Percentiles rank a stretch among this genome's conserved stretches.
These are phyloP conservation scores for Drosophila tani DNA, from an alignment of 1,140 invertebrate species.

Conservation along the genomic window DNA sequence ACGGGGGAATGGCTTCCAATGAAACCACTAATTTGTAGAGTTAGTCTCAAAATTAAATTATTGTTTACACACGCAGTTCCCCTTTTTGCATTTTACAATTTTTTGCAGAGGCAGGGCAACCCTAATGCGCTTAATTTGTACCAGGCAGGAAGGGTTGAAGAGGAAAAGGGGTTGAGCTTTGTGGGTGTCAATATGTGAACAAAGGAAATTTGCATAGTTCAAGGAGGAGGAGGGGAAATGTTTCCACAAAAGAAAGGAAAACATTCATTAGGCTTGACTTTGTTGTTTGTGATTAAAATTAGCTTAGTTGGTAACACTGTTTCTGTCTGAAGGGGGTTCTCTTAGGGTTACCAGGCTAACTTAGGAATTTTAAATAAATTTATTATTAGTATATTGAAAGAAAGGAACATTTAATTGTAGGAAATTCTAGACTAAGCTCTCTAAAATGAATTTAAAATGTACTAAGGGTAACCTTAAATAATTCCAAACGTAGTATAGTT, in stretches of 20 bases:
- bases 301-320: background rate
- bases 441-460: no score
- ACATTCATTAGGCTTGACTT: constrained; percentile 57
- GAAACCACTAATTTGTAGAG: constrained; percentile 68
- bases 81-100: constrained; percentile 21
- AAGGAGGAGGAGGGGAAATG: background rate
- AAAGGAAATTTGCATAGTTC: constrained; percentile 56
- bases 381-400: no score
- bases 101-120: background rate
- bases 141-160: constrained; percentile 43
- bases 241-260: constrained; percentile 3
- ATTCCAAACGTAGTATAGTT: background rate
- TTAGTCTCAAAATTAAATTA: constrained; percentile 71
- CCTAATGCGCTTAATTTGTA: constrained; percentile 34
- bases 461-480: no score
- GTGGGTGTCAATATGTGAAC: constrained; percentile 56
- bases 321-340: no score
- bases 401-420: no score
- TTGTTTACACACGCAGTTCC: constrained; percentile 64
- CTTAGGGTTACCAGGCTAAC: no score
- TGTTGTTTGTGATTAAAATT: constrained; percentile 37
- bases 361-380: no score
- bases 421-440: no score
- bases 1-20: constrained; percentile 2
- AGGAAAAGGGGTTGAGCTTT: constrained; percentile 10